Evolutionary conservation across 1,140 invertebrate species (phyloP).

Genomic region (Bombus polaris): DNA sequence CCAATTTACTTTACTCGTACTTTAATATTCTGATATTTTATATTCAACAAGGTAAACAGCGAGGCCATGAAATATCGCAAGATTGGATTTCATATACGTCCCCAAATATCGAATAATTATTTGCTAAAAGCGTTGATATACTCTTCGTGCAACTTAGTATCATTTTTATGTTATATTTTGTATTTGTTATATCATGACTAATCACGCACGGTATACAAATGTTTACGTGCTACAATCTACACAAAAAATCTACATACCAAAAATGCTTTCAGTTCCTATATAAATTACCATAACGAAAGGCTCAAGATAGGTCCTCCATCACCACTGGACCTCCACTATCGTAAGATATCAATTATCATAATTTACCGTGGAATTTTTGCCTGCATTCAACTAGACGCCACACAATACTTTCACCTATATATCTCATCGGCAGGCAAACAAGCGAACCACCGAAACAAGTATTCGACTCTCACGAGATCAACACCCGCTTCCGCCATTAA

Average conservation of each 20-base stretch:
- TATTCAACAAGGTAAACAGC: too few species aligned
- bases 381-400: not conserved
- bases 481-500: conserved; percentile 29
- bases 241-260: not conserved
- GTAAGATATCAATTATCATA: not conserved
- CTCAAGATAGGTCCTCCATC: not conserved
- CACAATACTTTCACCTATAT: not conserved
- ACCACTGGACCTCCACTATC: not conserved
- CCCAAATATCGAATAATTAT: too few species aligned
- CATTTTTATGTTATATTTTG: too few species aligned
- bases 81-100: too few species aligned
- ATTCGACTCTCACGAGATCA: conserved; percentile 2
- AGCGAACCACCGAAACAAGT: not conserved
- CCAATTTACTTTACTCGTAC: too few species aligned
- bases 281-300: not conserved
- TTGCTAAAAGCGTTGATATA: too few species aligned
- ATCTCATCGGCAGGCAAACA: not conserved
- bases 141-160: too few species aligned
- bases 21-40: too few species aligned
- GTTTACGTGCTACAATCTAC: not conserved
- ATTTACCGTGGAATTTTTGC: not conserved
- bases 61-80: too few species aligned
- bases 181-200: too few species aligned
- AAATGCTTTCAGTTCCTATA: not conserved
- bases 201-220: too few species aligned